Evolutionary conservation across 2,113 vertebrate genomes (phyloP).

Genomic region (Numenius arquata): DNA sequence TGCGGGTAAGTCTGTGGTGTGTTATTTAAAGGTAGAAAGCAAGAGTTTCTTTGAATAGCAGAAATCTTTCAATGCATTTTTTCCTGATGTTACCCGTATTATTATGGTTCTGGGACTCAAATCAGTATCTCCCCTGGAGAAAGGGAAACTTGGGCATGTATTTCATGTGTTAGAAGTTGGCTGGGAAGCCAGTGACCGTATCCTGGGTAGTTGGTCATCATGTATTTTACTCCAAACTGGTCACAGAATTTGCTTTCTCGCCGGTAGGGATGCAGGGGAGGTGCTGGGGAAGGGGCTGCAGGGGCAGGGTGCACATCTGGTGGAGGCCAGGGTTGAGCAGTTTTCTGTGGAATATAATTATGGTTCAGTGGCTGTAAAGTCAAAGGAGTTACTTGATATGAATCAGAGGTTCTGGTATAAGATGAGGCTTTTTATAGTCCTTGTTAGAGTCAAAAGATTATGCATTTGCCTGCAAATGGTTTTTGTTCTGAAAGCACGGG

Average conservation of each 20-base stretch:
- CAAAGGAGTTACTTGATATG: neutral
- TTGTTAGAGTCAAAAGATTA: neutral
- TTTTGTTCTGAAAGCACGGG: neutral
- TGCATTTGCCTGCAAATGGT: neutral
- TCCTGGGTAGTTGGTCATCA: neutral
- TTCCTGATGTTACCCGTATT: neutral
- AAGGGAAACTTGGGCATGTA: neutral
- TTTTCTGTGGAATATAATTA: neutral
- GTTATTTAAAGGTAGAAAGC: neutral
- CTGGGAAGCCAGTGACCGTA: neutral
- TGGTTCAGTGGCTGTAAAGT: neutral
- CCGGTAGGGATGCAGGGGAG: too few species aligned
- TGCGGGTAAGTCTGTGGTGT: slow-evolving; percentile 79
- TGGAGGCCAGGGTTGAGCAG: neutral
- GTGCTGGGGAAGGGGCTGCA: neutral
- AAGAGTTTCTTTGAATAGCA: neutral
- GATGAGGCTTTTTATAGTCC: neutral
- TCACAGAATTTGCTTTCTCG: neutral
- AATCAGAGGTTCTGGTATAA: neutral
- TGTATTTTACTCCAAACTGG: accelerated
- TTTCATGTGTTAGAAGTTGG: neutral
- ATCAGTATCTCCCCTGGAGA: neutral
- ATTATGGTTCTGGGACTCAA: neutral
- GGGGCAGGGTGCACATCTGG: neutral
- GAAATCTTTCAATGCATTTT: neutral